Evolutionary conservation across 2,113 vertebrate genomes (phyloP).

Genomic region (Ammodytes dubius): DNA sequence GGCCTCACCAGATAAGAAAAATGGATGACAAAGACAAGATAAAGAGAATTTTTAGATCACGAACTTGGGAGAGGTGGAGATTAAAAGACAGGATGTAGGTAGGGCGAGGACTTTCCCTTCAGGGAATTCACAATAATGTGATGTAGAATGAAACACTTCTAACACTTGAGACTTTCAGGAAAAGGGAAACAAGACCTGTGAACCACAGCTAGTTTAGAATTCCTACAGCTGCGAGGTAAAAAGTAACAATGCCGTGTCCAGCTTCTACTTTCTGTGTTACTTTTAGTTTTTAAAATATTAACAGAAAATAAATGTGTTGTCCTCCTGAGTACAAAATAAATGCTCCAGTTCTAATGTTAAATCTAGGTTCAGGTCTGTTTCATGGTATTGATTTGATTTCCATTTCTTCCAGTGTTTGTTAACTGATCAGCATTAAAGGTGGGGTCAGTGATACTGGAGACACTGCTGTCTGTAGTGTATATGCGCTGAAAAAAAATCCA

Average conservation of each 20-base stretch:
- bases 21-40: not conserved
- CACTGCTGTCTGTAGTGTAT: too few species aligned
- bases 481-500: too few species aligned
- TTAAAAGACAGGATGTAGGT: conserved; percentile 21
- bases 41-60: not conserved
- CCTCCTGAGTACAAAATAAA: too few species aligned
- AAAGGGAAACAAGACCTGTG: not conserved
- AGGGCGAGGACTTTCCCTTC: conserved; percentile 5
- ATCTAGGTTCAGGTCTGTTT: not conserved
- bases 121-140: conserved; percentile 15
- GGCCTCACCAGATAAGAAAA: not conserved
- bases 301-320: not conserved
- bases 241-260: not conserved
- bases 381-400: not conserved
- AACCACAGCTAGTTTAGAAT: not conserved
- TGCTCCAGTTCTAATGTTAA: not conserved
- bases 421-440: not conserved
- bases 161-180: not conserved
- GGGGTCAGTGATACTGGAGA: too few species aligned
- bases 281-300: not conserved
- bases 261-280: not conserved
- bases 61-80: not conserved
- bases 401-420: not conserved
- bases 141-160: not conserved
- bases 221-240: conserved; percentile 2